A percentile compares a stretch with the other conserved stretches of the same genome.
Evolutionary conservation across 2,113 vertebrate species (phyloP).

Genomic region (Boleophthalmus pectinirostris): DNA sequence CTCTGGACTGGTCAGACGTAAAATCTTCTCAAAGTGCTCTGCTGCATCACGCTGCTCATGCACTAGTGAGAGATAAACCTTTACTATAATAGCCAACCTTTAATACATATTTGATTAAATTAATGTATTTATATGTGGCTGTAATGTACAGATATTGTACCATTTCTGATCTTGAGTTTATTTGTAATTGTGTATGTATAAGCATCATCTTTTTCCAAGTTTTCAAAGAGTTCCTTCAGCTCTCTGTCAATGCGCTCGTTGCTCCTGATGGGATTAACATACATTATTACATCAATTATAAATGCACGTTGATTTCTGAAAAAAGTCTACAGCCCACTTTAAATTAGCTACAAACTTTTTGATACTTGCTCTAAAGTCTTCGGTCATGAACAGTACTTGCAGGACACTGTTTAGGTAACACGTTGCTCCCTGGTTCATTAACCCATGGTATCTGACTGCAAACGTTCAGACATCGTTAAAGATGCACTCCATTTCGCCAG

Average conservation of each 20-base stretch:
- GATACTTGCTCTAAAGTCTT: neutral
- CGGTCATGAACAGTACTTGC: conserved; percentile 3
- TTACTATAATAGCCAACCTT: neutral
- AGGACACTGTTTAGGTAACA: neutral
- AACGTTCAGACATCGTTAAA: neutral
- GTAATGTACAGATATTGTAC: conserved; percentile 18
- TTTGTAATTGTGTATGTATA: conserved; percentile 16
- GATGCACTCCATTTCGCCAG: neutral
- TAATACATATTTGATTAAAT: neutral
- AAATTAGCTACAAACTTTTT: neutral
- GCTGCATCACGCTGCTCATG: conserved; percentile 63
- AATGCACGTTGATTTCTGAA: neutral
- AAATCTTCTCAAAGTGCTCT: conserved; percentile 64
- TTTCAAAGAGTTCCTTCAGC: conserved; percentile 54
- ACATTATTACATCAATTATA: neutral
- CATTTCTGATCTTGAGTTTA: conserved; percentile 47
- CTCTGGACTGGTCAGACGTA: conserved; percentile 24
- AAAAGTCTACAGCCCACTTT: neutral
- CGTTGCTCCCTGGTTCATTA: neutral
- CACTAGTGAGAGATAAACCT: conserved; percentile 18
- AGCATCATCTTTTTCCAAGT: fast-evolving
- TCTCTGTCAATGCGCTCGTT: conserved; percentile 24
- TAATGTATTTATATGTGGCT: neutral
- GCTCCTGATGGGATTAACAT: neutral
- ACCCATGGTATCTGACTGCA: neutral